Evolutionary conservation across 2,797 vertebrate genomes (phyloP).

Genomic region (Champsocephalus gunnari): DNA sequence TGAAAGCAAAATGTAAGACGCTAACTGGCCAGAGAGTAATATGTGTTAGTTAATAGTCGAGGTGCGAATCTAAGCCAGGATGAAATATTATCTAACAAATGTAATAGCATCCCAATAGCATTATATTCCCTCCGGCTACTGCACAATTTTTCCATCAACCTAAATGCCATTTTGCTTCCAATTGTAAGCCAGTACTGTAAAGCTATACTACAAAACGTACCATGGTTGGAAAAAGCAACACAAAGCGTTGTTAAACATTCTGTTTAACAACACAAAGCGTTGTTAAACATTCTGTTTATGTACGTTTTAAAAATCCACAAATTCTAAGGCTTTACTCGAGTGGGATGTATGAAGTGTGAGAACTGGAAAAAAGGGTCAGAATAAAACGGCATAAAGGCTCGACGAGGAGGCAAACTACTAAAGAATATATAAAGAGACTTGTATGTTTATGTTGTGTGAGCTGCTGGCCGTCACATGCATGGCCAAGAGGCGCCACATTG

Average conservation of each 20-base stretch:
- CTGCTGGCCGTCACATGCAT: conserved; percentile 20
- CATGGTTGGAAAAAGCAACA: conserved; percentile 6
- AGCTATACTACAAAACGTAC: neutral
- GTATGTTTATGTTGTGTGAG: conserved; percentile 33
- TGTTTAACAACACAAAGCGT: conserved; percentile 22
- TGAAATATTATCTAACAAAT: conserved; percentile 4
- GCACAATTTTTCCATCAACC: neutral
- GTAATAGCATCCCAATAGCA: conserved; percentile 7
- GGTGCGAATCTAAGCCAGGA: too few relatives aligned
- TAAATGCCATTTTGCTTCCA: conserved; percentile 13
- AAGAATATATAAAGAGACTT: conserved; percentile 29
- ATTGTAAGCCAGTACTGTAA: neutral
- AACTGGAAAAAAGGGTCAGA: neutral
- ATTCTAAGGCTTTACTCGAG: conserved; percentile 11
- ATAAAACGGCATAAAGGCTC: conserved; percentile 26
- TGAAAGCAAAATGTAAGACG: conserved; percentile 6
- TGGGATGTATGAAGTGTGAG: conserved; percentile 28
- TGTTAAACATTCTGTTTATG: conserved; percentile 8
- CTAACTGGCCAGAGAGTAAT: conserved; percentile 3
- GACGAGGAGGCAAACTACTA: conserved; percentile 1
- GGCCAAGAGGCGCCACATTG: conserved; percentile 39
- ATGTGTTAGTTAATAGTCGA: neutral
- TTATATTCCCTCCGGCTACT: neutral
- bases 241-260: conserved; percentile 5
- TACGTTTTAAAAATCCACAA: conserved; percentile 17